phyloP scores from a whole-genome alignment of 2,113 vertebrate species.

The Amblyopsis rosae region DNA sequence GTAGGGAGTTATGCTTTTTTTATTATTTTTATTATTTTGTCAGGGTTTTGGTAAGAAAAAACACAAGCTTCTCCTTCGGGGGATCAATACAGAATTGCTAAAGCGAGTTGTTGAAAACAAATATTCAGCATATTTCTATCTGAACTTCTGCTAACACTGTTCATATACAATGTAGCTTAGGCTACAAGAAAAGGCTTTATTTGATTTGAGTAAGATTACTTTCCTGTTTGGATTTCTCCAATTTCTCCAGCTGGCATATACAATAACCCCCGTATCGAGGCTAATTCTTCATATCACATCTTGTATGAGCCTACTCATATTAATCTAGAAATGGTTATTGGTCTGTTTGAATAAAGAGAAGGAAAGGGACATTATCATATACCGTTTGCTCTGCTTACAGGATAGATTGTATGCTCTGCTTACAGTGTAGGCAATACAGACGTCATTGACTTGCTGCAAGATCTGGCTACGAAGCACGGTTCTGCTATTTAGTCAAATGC shows the following conservation, averaged over 20 bases:
- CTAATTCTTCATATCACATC: too few species aligned
- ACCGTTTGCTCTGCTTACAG: too few species aligned
- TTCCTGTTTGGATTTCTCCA: background rate
- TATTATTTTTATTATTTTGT: background rate
- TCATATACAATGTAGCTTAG: slow-evolving; percentile 1
- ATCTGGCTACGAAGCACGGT: background rate
- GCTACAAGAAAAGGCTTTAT: background rate
- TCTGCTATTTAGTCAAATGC: slow-evolving; percentile 2
- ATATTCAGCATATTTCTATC: too few species aligned
- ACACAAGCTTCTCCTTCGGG: too few species aligned
- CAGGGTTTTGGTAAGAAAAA: too few species aligned
- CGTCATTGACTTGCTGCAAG: background rate
- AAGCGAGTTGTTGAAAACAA: too few species aligned
- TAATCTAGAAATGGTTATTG: background rate
- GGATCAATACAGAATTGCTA: too few species aligned
- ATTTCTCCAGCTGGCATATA: slow-evolving; percentile 3
- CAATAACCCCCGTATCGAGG: slow-evolving; percentile 3
- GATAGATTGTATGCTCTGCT: too few species aligned
- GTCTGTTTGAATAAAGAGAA: background rate
- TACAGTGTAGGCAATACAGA: background rate
- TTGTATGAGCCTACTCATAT: too few species aligned
- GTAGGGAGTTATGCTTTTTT: background rate
- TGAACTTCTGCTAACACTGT: slow-evolving; percentile 8
- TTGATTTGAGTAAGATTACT: slow-evolving; percentile 9
- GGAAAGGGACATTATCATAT: background rate